Percentiles rank a stretch among this genome's conserved stretches.
Conservation (phyloP, 2,797 vertebrate species). For the Orestias chungarensis region DNA sequence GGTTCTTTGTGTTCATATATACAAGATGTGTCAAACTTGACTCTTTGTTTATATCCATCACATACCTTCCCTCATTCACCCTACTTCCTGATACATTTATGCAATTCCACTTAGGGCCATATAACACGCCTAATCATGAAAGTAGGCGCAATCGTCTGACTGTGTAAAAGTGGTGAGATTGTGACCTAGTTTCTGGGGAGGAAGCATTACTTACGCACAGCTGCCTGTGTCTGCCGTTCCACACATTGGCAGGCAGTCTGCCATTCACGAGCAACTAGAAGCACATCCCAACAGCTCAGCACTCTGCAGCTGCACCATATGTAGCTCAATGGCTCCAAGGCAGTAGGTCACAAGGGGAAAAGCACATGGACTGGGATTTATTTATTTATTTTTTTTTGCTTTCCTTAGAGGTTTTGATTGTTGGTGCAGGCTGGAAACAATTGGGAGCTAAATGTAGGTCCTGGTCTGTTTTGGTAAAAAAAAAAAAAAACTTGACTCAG, state of each 20-base stretch:
- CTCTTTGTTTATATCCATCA: not conserved
- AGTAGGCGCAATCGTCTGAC: constrained; percentile 55
- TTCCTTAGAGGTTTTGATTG: constrained; percentile 6
- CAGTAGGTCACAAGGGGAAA: constrained; percentile 23
- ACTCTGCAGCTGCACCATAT: constrained; percentile 56
- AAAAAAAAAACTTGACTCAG: constrained; percentile 41
- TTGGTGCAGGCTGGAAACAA: constrained; percentile 19
- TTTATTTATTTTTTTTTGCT: constrained; percentile 24
- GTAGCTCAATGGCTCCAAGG: constrained; percentile 57
- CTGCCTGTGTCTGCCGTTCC: constrained; percentile 62
- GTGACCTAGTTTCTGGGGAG: constrained; percentile 75
- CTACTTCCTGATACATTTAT: not conserved
- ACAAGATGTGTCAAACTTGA: too few relatives aligned
- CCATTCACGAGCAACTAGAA: constrained; percentile 43
- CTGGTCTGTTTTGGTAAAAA: constrained; percentile 39
- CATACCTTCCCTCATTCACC: not conserved
- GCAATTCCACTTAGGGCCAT: not conserved
- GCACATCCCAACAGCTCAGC: constrained; percentile 25
- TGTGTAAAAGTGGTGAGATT: constrained; percentile 61
- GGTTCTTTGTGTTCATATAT: not conserved
- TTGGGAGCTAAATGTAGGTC: constrained; percentile 11
- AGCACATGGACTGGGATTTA: constrained; percentile 7
- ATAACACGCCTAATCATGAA: constrained; percentile 36
- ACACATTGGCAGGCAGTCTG: constrained; percentile 47
- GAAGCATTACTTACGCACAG: constrained; percentile 74